phyloP scores from a whole-genome alignment of 1,140 invertebrate genomes.

The Atta cephalotes region DNA sequence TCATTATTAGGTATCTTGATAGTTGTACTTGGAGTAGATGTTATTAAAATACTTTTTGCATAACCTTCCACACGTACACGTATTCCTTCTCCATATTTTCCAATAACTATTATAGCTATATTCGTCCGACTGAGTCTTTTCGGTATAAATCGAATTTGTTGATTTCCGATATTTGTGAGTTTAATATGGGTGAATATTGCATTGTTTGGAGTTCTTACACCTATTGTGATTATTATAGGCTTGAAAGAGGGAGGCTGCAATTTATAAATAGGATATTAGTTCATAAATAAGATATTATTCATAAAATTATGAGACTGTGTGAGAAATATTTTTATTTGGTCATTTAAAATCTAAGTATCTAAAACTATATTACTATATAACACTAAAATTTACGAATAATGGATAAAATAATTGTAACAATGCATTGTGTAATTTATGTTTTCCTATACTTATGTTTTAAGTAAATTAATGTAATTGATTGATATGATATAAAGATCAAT shows the following conservation, averaged over 20 bases:
- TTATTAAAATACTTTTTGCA: background rate
- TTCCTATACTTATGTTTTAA: background rate
- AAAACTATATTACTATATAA: no score
- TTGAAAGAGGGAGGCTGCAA: constrained; percentile 59
- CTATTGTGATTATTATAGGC: background rate
- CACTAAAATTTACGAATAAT: background rate
- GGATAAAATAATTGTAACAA: background rate
- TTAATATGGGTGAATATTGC: background rate
- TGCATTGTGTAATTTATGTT: background rate
- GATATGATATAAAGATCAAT: background rate
- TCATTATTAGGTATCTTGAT: background rate
- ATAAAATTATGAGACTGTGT: background rate
- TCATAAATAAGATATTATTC: background rate
- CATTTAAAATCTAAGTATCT: background rate
- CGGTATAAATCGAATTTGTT: constrained; percentile 11
- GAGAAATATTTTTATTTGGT: background rate
- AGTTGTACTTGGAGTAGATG: background rate
- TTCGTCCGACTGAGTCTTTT: constrained; percentile 24
- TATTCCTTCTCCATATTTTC: constrained; percentile 15
- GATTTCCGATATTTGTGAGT: constrained; percentile 41
- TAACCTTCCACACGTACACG: background rate
- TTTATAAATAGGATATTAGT: constrained; percentile 36
- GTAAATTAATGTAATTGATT: background rate
- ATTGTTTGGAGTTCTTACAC: background rate
- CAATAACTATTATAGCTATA: constrained; percentile 32